phyloP scores from a whole-genome alignment of 2,797 vertebrate species.

The Fistularia commersonii region DNA sequence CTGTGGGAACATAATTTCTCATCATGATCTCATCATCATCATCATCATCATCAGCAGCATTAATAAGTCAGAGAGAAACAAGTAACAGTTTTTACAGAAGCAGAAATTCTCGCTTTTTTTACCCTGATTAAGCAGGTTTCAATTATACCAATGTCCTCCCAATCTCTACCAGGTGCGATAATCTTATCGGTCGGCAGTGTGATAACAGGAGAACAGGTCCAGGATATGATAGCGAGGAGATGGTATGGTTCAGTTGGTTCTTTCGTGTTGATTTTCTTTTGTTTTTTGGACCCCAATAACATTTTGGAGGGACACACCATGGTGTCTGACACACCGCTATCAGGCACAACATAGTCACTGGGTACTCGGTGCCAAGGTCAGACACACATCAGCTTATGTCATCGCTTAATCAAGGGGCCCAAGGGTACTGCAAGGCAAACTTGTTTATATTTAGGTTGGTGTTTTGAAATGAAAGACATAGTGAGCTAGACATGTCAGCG shows the following conservation, averaged over 20 bases:
- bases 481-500: not conserved
- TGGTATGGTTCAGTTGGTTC: not conserved
- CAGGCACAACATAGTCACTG: constrained; percentile 31
- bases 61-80: no score
- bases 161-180: constrained; percentile 9
- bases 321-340: constrained; percentile 18
- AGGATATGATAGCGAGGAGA: constrained; percentile 9
- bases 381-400: constrained; percentile 31
- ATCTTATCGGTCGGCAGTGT: constrained; percentile 9
- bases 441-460: constrained; percentile 30
- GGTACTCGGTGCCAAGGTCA: constrained; percentile 56
- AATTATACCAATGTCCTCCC: not conserved
- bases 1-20: not conserved
- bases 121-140: constrained; percentile 12
- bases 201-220: constrained; percentile 14
- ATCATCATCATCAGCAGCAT: no score
- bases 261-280: no score
- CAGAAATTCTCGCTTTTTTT: not conserved
- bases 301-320: not conserved
- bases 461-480: constrained; percentile 22
- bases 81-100: no score
- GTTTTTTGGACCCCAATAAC: no score
- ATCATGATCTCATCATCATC: no score
- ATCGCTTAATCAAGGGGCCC: constrained; percentile 48
- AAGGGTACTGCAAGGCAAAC: constrained; percentile 30